phyloP scores from a whole-genome alignment of 2,113 vertebrate genomes.

The Pelobates fuscus region DNA sequence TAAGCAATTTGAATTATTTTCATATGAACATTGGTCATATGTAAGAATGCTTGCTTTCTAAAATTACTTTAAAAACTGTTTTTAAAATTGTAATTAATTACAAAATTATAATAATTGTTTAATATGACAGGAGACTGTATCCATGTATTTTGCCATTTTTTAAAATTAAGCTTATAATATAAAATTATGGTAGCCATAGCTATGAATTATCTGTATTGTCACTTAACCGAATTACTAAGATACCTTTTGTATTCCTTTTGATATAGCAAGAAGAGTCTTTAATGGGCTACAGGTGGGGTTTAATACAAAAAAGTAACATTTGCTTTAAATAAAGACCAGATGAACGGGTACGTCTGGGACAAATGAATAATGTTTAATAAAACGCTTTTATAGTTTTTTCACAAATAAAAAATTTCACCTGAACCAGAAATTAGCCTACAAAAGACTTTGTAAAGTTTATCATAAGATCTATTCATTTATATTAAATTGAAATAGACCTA shows the following conservation, averaged over 20 bases:
- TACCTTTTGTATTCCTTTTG: background rate
- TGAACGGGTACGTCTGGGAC: background rate
- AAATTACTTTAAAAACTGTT: too few species aligned
- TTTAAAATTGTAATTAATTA: background rate
- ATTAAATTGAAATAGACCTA: background rate
- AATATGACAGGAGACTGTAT: background rate
- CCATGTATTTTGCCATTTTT: background rate
- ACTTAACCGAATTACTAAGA: background rate
- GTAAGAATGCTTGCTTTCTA: too few species aligned
- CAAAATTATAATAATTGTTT: background rate
- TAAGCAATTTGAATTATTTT: too few species aligned
- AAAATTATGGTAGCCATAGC: background rate
- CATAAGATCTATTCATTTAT: background rate
- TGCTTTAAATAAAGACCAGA: conserved; percentile 11
- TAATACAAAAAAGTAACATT: background rate
- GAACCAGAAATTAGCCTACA: background rate
- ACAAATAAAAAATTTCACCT: conserved; percentile 2
- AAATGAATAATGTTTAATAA: conserved; percentile 1
- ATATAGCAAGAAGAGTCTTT: background rate
- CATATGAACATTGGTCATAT: too few species aligned
- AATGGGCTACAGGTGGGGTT: background rate
- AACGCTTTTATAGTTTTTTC: background rate
- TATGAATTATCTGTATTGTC: background rate
- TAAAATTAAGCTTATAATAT: background rate
- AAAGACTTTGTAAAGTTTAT: conserved; percentile 10